These are phyloP conservation scores for Archegozetes longisetosus DNA, from an alignment of 1,140 invertebrate species.

Conservation along the genomic window DNA sequence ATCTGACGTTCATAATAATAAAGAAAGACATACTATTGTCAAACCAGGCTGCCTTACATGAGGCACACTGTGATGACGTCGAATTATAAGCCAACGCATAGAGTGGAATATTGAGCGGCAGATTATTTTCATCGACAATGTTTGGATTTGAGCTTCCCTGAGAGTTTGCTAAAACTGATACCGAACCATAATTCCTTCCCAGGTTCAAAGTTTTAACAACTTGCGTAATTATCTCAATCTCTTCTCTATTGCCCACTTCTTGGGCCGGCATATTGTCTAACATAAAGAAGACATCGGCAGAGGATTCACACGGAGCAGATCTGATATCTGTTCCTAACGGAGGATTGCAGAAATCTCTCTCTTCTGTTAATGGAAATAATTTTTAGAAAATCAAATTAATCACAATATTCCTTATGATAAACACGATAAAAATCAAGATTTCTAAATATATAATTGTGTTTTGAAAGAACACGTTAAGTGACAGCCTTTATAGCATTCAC, in stretches of 20 bases:
- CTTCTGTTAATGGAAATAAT: neutral
- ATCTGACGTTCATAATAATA: too few species aligned
- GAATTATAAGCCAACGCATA: neutral
- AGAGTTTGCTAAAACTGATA: neutral
- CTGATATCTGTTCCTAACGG: neutral
- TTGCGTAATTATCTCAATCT: neutral
- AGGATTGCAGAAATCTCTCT: neutral
- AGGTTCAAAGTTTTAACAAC: neutral
- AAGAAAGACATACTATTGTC: conserved; percentile 3
- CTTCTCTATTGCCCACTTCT: neutral
- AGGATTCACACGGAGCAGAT: neutral
- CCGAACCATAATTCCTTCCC: neutral
- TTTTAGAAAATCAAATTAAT: neutral
- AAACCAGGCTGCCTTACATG: conserved; percentile 1
- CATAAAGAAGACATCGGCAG: neutral
- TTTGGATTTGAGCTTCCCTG: neutral
- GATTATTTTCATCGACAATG: conserved; percentile 7
- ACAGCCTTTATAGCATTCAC: too few species aligned
- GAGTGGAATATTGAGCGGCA: neutral
- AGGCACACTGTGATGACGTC: conserved; percentile 5
- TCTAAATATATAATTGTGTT: too few species aligned
- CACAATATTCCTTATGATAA: too few species aligned
- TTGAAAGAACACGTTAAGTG: too few species aligned
- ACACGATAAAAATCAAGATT: too few species aligned
- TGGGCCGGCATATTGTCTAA: conserved; percentile 1